Conservation (phyloP, 2,797 vertebrate species). For the Ctenopoma kingsleyae region DNA sequence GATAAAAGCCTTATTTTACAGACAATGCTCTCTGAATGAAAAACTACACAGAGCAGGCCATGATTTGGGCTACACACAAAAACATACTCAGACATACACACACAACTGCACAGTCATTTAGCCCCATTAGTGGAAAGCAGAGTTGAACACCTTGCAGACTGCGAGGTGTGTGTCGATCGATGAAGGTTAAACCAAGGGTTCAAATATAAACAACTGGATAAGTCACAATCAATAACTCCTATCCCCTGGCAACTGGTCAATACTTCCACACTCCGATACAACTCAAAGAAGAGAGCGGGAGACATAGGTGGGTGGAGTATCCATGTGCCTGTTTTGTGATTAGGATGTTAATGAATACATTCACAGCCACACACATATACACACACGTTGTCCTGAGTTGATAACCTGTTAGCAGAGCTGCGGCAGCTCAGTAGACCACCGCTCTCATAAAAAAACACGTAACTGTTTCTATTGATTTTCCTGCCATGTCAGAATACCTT, state of each 20-base stretch:
- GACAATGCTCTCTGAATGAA: background rate
- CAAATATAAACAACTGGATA: constrained; percentile 89
- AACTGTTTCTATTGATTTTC: constrained; percentile 81
- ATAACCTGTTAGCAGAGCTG: constrained; percentile 77
- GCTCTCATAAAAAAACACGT: constrained; percentile 56
- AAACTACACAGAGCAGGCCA: background rate
- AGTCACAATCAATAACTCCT: constrained; percentile 86
- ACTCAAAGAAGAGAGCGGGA: constrained; percentile 9
- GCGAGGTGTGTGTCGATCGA: constrained; percentile 83
- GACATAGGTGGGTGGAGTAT: constrained; percentile 13
- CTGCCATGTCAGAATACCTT: constrained; percentile 63
- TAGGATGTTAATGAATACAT: constrained; percentile 81
- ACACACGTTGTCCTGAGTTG: constrained; percentile 63
- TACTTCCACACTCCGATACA: constrained; percentile 79
- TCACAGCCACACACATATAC: constrained; percentile 32
- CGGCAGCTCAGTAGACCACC: constrained; percentile 72
- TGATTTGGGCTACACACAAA: background rate
- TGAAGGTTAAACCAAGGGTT: constrained; percentile 87
- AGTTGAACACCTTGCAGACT: constrained; percentile 82
- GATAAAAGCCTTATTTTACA: background rate
- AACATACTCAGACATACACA: constrained; percentile 22
- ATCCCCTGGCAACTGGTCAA: constrained; percentile 86
- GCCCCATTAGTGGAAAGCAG: constrained; percentile 81
- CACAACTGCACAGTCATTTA: constrained; percentile 63
- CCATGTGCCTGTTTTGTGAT: constrained; percentile 48